These are phyloP conservation scores for Slavum lentiscoides DNA, from an alignment of 2,888 invertebrate species.

Conservation along the genomic window DNA sequence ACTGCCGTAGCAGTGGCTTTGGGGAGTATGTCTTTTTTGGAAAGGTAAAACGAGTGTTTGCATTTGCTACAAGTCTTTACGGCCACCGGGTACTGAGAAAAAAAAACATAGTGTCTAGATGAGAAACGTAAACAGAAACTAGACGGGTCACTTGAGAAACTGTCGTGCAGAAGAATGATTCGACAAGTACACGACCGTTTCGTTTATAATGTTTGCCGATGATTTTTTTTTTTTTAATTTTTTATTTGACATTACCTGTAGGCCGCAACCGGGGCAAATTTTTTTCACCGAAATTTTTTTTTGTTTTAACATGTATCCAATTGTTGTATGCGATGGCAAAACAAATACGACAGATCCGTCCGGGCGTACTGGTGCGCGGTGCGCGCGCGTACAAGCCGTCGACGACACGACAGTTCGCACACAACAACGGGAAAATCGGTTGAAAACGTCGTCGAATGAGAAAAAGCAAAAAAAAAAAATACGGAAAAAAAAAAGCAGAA, in stretches of 20 bases:
- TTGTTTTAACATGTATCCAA: conserved; percentile 48
- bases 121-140: neutral
- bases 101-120: neutral
- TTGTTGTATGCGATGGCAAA: neutral
- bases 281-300: conserved; percentile 48
- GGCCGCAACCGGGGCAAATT: conserved; percentile 50
- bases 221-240: neutral
- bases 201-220: neutral
- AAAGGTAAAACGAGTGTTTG: conserved; percentile 78
- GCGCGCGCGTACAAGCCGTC: neutral
- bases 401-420: neutral
- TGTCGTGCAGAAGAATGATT: no score
- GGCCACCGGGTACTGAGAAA: conserved; percentile 75
- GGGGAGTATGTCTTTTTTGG: conserved; percentile 60
- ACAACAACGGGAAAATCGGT: no score
- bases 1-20: conserved; percentile 59
- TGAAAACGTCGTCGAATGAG: no score
- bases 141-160: neutral
- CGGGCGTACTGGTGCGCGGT: neutral
- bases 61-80: conserved; percentile 79
- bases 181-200: no score
- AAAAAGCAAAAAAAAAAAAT: neutral
- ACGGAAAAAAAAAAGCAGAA: no score
- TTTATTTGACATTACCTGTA: conserved; percentile 34
- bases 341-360: neutral